Evolutionary conservation across 2,797 vertebrate genomes (phyloP), one percentile per base, ranked within the genome.

Genomic region (Mormyrus proboscirostris): DNA sequence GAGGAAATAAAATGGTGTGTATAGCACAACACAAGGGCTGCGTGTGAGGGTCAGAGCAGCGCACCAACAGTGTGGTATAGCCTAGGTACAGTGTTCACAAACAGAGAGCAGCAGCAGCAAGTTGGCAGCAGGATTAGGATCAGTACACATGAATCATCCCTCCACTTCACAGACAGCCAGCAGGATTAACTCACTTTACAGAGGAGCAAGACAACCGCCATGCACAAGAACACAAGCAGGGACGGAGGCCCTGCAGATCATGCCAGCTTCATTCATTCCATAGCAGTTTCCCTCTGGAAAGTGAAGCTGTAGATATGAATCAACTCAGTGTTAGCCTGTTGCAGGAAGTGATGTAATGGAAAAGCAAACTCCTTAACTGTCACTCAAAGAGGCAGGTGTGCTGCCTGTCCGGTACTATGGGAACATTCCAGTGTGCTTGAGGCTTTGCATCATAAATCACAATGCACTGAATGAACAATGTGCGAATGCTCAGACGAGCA

Each of bases 401-500:
- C 69, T 6, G 33, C 69, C 14, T 76, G 33, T 33, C 22, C 16
- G 0, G 16, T 79, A 47, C 38, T 82, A 82, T 47, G 8, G 19
- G 76, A 47, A 82, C 76, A 47, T 82, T 82, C 41, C 41, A 4
- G 19, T 47, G 19, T 47, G 19, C 47, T 82, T 44, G 47, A 44
- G 41, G 76, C 41, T 44, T 79, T 82, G 41, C 41, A 82, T 82
- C 41, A 47, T 82, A 82, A 82, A 82, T 82, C 76, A 82, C 38
- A 82, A 82, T 47, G 41, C 53, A 92, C 73, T 92, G 89, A 89
- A 84, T 22, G 59, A 51, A 91, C 0, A 88, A 86, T 10, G n/a
- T 41, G 12, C 10, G 47, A 12, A 29, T 87, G 85, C 89, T 83
- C 82, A 76, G 57, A 73, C 38, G 33, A 49, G 88, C 87, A 90